These are phyloP conservation scores for human (Homo sapiens) DNA, from an alignment of 2,113 vertebrate species.

Conservation along the genomic window DNA sequence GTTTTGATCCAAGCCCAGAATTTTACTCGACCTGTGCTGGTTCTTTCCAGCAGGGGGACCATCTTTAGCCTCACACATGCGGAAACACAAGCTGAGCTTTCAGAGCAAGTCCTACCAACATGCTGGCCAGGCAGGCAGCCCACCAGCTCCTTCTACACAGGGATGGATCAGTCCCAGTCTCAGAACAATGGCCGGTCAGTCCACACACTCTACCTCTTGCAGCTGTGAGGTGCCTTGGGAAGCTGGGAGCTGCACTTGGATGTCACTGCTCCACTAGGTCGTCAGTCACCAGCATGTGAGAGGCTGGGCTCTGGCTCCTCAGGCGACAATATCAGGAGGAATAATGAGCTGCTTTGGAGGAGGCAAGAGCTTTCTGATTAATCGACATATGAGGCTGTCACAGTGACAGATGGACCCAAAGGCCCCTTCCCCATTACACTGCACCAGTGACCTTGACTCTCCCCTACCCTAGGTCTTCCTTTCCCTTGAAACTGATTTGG, in stretches of 20 bases:
- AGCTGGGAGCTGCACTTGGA: neutral
- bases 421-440: neutral
- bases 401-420: slow-evolving; percentile 41
- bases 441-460: slow-evolving; percentile 8
- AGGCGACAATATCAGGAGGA: slow-evolving; percentile 29
- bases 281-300: neutral
- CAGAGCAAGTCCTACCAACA: neutral
- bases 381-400: slow-evolving; percentile 56
- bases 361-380: slow-evolving; percentile 42
- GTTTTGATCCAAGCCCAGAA: neutral
- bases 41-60: neutral
- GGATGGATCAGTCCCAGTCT: neutral
- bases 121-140: neutral
- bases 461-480: neutral
- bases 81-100: neutral
- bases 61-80: neutral
- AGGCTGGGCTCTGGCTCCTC: neutral
- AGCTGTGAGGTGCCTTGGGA: neutral
- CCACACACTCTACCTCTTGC: neutral
- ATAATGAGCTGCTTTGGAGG: slow-evolving; percentile 52
- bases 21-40: rapidly evolving
- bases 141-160: neutral
- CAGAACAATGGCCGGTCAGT: neutral
- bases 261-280: rapidly evolving
- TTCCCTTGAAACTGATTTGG: neutral